These are phyloP conservation scores for human (Homo sapiens) DNA, from an alignment of 2,113 vertebrate species.

Conservation along the genomic window GRCh38 chr4:68190001-68190500, in stretches of 20 bases:
- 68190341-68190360: background rate
- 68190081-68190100: background rate
- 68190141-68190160: background rate
- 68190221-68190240: background rate
- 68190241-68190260: background rate
- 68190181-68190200: background rate
- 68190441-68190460: background rate
- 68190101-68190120: background rate
- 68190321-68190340: background rate
- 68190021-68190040: background rate
- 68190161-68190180: background rate
- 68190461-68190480: background rate
- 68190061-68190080: background rate
- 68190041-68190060: background rate
- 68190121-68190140: background rate
- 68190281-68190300: background rate
- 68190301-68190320: background rate
- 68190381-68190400: background rate
- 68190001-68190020: background rate
- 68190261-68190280: background rate
- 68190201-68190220: background rate
- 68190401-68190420: background rate
- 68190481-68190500: slow-evolving; percentile 1
- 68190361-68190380: background rate
- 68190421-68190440: background rate